Percentiles rank a stretch among this genome's conserved stretches.
Conservation (phyloP, 2,797 vertebrate genomes). For the Xenentodon cancila region DNA sequence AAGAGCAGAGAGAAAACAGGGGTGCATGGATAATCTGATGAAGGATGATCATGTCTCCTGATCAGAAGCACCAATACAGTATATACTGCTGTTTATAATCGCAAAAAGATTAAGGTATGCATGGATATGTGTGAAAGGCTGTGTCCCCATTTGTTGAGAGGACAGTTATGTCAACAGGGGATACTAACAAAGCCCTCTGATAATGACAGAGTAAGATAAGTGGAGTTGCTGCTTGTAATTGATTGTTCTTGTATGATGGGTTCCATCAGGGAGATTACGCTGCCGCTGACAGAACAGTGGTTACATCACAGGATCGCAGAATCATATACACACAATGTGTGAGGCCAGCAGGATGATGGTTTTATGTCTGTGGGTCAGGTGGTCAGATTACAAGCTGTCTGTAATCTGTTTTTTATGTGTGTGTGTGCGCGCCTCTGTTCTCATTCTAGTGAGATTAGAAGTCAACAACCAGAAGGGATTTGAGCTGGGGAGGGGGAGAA, state of each 20-base stretch:
- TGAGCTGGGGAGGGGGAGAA: constrained; percentile 1
- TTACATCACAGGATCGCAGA: constrained; percentile 59
- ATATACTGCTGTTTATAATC: not conserved
- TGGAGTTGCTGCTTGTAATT: constrained; percentile 23
- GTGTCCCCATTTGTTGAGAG: constrained; percentile 24
- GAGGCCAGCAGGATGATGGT: constrained; percentile 41
- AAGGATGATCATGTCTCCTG: constrained; percentile 1
- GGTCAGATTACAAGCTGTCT: constrained; percentile 61
- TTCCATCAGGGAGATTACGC: constrained; percentile 43
- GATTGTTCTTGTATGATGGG: constrained; percentile 37
- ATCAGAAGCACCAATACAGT: constrained; percentile 15
- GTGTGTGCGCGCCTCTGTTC: constrained; percentile 28
- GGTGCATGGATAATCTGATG: constrained; percentile 33
- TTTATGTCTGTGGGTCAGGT: constrained; percentile 71
- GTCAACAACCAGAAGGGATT: constrained; percentile 37
- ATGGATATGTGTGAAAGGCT: constrained; percentile 4
- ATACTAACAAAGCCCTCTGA: constrained; percentile 35
- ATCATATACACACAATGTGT: constrained; percentile 26
- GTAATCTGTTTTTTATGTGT: constrained; percentile 58
- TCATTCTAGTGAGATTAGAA: constrained; percentile 59
- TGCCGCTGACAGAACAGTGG: constrained; percentile 12
- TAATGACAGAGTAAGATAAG: constrained; percentile 16
- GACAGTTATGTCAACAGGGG: constrained; percentile 39
- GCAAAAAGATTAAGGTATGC: not conserved
- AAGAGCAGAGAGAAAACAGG: constrained; percentile 68